Evolutionary conservation across 2,113 vertebrate species (phyloP).

Genomic region (Eonycteris spelaea): DNA sequence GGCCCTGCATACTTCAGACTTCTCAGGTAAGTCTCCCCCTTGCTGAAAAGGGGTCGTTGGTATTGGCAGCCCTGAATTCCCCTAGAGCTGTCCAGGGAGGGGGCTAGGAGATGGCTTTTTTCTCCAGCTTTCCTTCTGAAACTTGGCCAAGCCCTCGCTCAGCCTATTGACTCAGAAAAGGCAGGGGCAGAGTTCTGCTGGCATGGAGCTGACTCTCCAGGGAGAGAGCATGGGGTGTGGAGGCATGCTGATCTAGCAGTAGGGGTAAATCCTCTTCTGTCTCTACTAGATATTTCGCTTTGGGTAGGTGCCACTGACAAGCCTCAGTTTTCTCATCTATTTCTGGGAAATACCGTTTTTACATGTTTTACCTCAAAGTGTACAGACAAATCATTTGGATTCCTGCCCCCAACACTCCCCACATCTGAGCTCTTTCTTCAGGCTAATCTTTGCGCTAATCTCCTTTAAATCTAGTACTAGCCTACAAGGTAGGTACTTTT

Average conservation of each 20-base stretch:
- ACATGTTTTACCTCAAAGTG: background rate
- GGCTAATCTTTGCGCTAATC: background rate
- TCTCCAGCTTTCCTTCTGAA: background rate
- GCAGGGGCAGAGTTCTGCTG: background rate
- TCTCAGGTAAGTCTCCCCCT: background rate
- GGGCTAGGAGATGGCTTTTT: background rate
- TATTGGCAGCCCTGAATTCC: background rate
- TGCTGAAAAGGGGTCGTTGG: background rate
- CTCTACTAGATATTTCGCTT: background rate
- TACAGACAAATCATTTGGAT: background rate
- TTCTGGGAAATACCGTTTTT: background rate
- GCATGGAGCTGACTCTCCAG: too few species aligned
- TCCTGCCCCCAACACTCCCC: fast-evolving
- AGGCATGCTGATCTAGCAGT: background rate
- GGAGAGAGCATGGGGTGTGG: background rate
- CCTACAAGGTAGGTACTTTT: background rate
- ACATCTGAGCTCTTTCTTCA: background rate
- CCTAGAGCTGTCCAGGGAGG: background rate
- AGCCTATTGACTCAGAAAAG: background rate
- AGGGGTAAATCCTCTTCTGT: background rate
- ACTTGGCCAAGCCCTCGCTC: too few species aligned
- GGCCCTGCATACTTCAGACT: background rate
- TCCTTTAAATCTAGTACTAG: background rate
- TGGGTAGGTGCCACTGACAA: background rate
- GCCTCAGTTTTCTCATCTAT: background rate